Conservation (phyloP, 2,888 invertebrate species). For the Cantharis flavilabris region DNA sequence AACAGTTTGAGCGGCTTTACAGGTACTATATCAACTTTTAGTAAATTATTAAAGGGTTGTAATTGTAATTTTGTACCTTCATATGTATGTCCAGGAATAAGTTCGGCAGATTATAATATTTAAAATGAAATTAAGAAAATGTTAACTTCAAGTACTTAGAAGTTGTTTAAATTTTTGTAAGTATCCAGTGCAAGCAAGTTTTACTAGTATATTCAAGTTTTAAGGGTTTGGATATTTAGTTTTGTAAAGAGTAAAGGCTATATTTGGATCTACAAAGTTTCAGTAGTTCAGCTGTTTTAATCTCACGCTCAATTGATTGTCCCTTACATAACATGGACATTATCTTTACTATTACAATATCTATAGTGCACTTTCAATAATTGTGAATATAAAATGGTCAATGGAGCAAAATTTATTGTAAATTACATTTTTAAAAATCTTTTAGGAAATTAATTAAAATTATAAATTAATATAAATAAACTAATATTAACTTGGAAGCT, state of each 20-base stretch:
- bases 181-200: background rate
- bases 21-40: background rate
- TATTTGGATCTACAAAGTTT: slow-evolving; percentile 1
- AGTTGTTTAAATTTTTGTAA: background rate
- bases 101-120: background rate
- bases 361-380: background rate
- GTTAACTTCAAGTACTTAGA: background rate
- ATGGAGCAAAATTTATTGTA: background rate
- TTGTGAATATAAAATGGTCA: background rate
- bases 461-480: background rate
- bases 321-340: background rate
- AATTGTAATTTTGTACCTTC: no score
- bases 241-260: background rate
- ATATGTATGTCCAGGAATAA: background rate
- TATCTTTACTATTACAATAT: background rate
- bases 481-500: background rate
- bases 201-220: background rate
- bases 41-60: no score
- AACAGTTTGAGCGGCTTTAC: background rate
- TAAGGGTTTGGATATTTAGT: slow-evolving; percentile 1
- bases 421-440: background rate
- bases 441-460: background rate
- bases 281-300: slow-evolving; percentile 3
- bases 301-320: slow-evolving; percentile 2
- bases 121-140: background rate